A percentile compares a stretch with the other conserved stretches of the same genome.
These are phyloP conservation scores for Actenoides lindsayi DNA, from an alignment of 2,113 vertebrate genomes.

Conservation along the genomic window DNA sequence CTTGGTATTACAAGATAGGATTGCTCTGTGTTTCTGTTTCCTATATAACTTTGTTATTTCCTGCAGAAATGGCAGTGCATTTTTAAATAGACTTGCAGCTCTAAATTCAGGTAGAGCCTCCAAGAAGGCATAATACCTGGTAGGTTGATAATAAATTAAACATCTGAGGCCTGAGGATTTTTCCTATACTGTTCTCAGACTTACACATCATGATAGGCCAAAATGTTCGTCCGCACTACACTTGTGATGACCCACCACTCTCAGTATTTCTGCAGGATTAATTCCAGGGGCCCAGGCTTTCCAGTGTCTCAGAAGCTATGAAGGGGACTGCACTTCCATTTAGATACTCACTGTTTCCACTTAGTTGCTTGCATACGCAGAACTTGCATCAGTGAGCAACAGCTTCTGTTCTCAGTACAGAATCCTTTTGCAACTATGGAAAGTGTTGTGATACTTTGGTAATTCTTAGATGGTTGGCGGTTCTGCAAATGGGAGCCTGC, in stretches of 20 bases:
- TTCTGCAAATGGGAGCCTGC: background rate
- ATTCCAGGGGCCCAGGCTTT: background rate
- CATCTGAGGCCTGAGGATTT: background rate
- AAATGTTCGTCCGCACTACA: background rate
- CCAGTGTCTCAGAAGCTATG: background rate
- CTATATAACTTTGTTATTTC: background rate
- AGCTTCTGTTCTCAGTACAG: background rate
- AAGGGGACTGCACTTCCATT: background rate
- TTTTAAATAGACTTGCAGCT: background rate
- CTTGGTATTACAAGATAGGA: background rate
- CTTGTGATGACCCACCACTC: background rate
- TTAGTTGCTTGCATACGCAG: background rate
- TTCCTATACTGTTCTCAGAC: background rate
- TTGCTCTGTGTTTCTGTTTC: background rate
- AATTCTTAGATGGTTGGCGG: background rate
- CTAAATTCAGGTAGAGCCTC: background rate
- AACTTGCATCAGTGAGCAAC: background rate
- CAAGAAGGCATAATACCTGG: rapidly evolving
- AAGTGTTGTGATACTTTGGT: background rate
- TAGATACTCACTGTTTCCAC: background rate
- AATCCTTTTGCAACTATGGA: background rate
- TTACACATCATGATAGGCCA: background rate
- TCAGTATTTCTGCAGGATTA: background rate
- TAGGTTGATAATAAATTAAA: background rate
- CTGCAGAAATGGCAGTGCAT: background rate